Conservation (phyloP, 1,140 invertebrate species). For the Archivesica marissinica region DNA sequence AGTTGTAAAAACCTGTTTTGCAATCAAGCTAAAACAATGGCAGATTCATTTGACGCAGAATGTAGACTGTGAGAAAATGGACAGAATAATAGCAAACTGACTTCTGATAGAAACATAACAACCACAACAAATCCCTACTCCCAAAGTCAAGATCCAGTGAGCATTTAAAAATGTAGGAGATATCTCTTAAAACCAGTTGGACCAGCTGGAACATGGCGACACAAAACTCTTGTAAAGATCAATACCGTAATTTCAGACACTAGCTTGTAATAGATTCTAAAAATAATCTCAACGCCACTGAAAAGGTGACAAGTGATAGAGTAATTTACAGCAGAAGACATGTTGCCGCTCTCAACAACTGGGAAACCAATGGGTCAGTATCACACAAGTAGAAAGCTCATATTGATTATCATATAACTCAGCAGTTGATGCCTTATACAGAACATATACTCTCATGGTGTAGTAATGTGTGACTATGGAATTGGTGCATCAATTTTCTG, state of each 20-base stretch:
- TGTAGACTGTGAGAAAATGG: too few relatives aligned
- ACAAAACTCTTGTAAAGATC: conserved; percentile 6
- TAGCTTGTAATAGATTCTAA: neutral
- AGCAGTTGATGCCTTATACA: conserved; percentile 24
- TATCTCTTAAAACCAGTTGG: neutral
- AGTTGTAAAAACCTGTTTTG: too few relatives aligned
- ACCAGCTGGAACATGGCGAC: neutral
- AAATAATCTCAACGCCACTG: neutral
- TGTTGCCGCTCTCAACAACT: neutral
- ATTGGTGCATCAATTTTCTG: too few relatives aligned
- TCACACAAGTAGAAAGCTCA: conserved; percentile 28
- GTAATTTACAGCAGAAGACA: conserved; percentile 21
- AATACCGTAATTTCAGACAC: neutral
- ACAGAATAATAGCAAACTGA: too few relatives aligned
- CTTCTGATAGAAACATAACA: too few relatives aligned
- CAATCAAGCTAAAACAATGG: too few relatives aligned
- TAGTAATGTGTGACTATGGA: too few relatives aligned
- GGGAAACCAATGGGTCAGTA: conserved; percentile 18
- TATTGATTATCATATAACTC: conserved; percentile 39
- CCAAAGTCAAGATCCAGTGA: too few relatives aligned
- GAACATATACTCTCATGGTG: too few relatives aligned
- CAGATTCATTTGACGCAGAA: too few relatives aligned
- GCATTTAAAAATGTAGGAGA: neutral
- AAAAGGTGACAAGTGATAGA: conserved; percentile 8
- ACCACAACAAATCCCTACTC: too few relatives aligned